Evolutionary conservation across 35 echinoderm and acorn worm species (phyloP), one percentile per base, ranked within the genome.

Genomic region (Holothuria glaberrima): DNA sequence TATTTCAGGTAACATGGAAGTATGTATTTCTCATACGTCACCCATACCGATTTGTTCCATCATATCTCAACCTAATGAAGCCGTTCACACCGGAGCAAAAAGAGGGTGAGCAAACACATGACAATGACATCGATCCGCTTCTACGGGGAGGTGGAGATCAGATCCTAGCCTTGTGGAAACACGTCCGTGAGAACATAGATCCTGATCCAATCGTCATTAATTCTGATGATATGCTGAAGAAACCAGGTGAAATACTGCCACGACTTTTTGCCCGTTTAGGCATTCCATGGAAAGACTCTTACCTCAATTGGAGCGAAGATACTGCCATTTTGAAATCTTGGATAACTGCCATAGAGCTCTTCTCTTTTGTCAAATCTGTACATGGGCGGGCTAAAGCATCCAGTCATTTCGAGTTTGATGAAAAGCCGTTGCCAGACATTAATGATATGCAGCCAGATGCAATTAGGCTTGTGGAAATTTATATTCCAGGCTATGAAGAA

Each of bases 241-340:
- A 30, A 14, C 76, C 76, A 17, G 76, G 52, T 34, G 52, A 81
- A 26, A 52, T 81, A 16, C 76, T 81, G 22, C 76, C 76, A 21
- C 44, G 52, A 46, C 50, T 52, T 13, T 81, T 81, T 58, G 6
- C 38, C 6, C 35, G 52, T 18, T 21, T 81, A 30, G 76, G 76
- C 7, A 81, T 81, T 41, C 50, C 76, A 34, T 81, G 76, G 76
- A 81, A 81, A 41, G 76, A 81, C 29, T 52, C 76, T 9, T 81
- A 81, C 28, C 76, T 81, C 14, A 38, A 30, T 4, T 81, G 76
- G 76, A 25, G 28, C 14, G 41, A 48, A n/a, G n/a, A n/a, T n/a
- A 28, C 29, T 25, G 21, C 35, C 19, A 81, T 81, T 22, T 14
- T 78, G 24, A 35, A 2, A 12, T 30, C 27, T 1, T 78, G 32